phyloP scores from a whole-genome alignment of 35 echinoderm and acorn worm genomes.

The Apostichopus parvimensis region DNA sequence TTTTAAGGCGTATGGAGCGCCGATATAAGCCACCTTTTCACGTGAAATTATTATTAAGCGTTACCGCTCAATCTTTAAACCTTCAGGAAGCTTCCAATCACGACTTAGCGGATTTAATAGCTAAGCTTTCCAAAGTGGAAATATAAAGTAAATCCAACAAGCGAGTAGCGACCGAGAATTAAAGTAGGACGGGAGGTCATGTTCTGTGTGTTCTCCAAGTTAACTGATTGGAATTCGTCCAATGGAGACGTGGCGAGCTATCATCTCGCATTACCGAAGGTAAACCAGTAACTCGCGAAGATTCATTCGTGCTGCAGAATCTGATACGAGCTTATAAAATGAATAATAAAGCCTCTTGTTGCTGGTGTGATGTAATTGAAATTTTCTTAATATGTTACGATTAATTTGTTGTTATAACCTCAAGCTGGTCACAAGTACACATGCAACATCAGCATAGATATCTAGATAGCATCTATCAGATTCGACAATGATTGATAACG shows the following conservation, averaged over 20 bases:
- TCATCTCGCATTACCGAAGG: not conserved
- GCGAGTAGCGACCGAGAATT: not conserved
- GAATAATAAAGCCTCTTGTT: not conserved
- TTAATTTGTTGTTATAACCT: not conserved
- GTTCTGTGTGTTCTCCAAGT: not conserved
- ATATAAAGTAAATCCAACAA: not conserved
- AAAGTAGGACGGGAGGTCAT: not conserved
- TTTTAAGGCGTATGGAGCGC: no score
- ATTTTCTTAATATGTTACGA: not conserved
- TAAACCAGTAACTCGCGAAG: not conserved
- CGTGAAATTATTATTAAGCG: not conserved
- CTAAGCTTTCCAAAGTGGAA: no score
- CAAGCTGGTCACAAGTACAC: not conserved
- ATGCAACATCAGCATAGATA: no score
- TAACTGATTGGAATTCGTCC: not conserved
- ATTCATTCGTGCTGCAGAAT: not conserved
- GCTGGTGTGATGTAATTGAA: not conserved
- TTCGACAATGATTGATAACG: no score
- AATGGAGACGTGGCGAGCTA: not conserved
- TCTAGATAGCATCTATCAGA: no score
- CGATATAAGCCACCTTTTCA: no score
- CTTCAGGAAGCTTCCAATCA: not conserved
- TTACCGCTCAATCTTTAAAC: not conserved
- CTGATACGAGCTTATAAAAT: not conserved
- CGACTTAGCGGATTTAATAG: not conserved